These are phyloP conservation scores for Chrysaora quinquecirrha DNA, from an alignment of 30 jellyfish, hydroid and myxozoan genomes.

Conservation along the genomic window DNA sequence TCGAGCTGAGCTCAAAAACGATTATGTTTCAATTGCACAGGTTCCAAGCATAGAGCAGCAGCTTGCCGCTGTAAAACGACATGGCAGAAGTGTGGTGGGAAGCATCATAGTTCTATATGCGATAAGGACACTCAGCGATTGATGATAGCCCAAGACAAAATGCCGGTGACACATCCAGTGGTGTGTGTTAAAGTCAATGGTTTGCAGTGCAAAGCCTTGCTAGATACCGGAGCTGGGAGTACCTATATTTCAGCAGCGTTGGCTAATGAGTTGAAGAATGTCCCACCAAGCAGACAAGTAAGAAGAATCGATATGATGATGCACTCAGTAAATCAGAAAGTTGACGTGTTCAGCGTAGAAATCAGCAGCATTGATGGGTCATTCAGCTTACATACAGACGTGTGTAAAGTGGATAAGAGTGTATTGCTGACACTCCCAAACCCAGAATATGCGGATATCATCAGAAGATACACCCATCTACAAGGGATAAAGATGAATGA, in stretches of 20 bases:
- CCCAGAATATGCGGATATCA: constrained; percentile 34
- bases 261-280: not conserved
- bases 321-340: not conserved
- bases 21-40: constrained; percentile 77
- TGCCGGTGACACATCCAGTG: constrained; percentile 43
- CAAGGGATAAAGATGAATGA: constrained; percentile 48
- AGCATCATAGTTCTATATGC: constrained; percentile 81
- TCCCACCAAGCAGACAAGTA: not conserved
- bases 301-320: constrained; percentile 43
- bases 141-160: constrained; percentile 30
- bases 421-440: constrained; percentile 37
- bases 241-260: constrained; percentile 30
- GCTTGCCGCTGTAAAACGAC: constrained; percentile 36
- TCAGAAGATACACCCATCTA: constrained; percentile 40
- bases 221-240: constrained; percentile 58
- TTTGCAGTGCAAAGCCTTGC: not conserved
- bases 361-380: not conserved
- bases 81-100: constrained; percentile 53
- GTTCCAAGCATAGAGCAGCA: constrained; percentile 65
- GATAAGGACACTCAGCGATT: constrained; percentile 9
- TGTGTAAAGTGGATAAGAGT: constrained; percentile 26
- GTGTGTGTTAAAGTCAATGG: constrained; percentile 59
- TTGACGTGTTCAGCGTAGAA: constrained; percentile 25
- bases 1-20: constrained; percentile 18
- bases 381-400: constrained; percentile 5